Base-by-base conservation (phyloP, 2,797 vertebrate genomes). In the Melanotaenia boesemani region DNA sequence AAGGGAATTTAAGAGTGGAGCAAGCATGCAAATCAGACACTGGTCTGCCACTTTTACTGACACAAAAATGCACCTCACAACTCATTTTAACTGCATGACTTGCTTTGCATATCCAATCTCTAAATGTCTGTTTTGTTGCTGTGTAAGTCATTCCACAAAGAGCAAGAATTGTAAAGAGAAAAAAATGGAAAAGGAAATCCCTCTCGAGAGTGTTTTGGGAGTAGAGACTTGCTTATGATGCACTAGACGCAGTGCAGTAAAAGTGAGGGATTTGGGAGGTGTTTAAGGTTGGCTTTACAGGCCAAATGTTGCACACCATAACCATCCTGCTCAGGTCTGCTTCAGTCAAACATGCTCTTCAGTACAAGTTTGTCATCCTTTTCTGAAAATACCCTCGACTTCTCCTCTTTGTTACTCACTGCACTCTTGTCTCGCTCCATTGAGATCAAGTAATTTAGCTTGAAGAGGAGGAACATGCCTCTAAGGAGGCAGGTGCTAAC, bases 401-500 rank as follows among this genome's bases (percentile, higher is more conserved):
- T 84, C 75, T 67, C 74, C 71, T 74, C 69, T 83, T 86, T 86
- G 82, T 89, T 86, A 79, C 77, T 83, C 82, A 74, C 68, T 52
- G 2, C 34, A 9, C 78, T 81, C 79, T 18, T 77, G 84, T 79
- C 84, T 89, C 63, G 69, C 88, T 83, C 86, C 83, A 74, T 46
- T 77, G 89, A 90, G 91, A 90, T 76, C 68, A 55, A 87, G 87
- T 89, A 70, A 88, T 88, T 91, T 83, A 74, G 74, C 85, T 80
- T 16, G 48, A 72, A 87, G 91, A 89, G 85, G 84, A 84, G 85
- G 83, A 86, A 82, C 84, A 86, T 83, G 81, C 86, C 91, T 90
- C 80, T 82, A 36, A 89, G 89, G 88, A 89, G 82, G 77, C 89
- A 87, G 88, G 88, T 89, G 87, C 80, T 85, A 90, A 88, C 87